Conservation (phyloP, 2,797 vertebrate genomes). For the Pipistrellus pygmaeus region DNA sequence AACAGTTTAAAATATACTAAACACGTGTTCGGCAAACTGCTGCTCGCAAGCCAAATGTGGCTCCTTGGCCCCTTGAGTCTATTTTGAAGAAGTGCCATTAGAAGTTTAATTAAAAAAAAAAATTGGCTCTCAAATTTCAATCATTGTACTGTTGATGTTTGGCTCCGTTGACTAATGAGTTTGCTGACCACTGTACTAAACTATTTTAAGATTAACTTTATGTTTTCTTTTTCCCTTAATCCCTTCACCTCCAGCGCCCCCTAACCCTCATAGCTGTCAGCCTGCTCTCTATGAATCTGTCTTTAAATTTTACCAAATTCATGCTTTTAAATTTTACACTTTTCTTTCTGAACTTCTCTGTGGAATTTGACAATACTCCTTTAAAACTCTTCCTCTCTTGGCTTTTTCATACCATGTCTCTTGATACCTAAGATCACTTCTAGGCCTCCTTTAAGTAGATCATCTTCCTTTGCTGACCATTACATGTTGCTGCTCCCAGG, state of each 20-base stretch:
- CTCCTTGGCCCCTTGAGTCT: too few relatives aligned
- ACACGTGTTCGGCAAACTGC: too few relatives aligned
- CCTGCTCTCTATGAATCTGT: neutral
- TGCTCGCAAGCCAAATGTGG: too few relatives aligned
- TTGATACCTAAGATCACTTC: neutral
- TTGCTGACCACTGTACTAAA: neutral
- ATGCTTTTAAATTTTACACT: neutral
- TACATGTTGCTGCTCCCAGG: neutral
- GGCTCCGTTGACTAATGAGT: too few relatives aligned
- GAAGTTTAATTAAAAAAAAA: too few relatives aligned
- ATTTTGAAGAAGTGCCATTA: too few relatives aligned
- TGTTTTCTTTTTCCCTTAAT: neutral
- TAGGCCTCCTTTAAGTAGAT: neutral
- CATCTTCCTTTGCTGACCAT: neutral
- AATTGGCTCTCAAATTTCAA: too few relatives aligned
- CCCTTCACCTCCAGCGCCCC: neutral
- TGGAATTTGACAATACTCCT: neutral
- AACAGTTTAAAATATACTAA: neutral
- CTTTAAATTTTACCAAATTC: neutral
- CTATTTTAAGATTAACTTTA: neutral
- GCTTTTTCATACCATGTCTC: neutral
- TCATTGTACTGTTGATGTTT: too few relatives aligned
- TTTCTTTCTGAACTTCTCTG: neutral
- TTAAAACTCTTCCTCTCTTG: slow-evolving; percentile 17
- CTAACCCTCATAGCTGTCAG: neutral